Base-by-base conservation (phyloP, 1,140 invertebrate species). In the Drosophila repleta region DNA sequence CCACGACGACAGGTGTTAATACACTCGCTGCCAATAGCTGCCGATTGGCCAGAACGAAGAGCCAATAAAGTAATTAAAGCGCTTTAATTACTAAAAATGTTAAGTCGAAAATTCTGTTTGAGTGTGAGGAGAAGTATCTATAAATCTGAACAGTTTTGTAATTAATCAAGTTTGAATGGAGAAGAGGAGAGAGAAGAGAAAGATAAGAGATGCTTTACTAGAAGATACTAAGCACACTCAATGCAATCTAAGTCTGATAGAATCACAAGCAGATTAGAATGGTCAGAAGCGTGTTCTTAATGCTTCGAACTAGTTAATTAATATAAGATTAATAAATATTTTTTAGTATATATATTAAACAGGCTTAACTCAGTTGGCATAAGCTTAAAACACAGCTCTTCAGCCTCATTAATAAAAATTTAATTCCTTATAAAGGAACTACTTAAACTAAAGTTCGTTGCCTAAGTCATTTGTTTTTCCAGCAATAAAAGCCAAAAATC, bases 1-100 rank as follows among this genome's bases (percentile, higher is more conserved):
- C 49, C 48, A 17, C 29, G 65, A 80, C 81, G 65, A 84, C 80
- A 85, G 81, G 81, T 80, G 81, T 70, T 61, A 83, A 73, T n/a
- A n/a, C 26, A 73, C 35, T 35, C 7, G 11, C 20, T 20, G 43
- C 52, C 46, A 68, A 49, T 48, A 8, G 45, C 11, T 11, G 43
- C 45, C 24, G 29, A 51, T 29, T 10, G 65, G 21, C 35, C 37
- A 20, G 15, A 56, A 18, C 18, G 35, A 69, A 46, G 43, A 69
- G 32, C 51, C 37, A 53, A 51, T 55, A n/a, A 39, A 72, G 57
- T 67, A 72, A 71, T 66, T 66, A 66, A 71, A 58, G 17, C 18
- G 53, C 39, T 41, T 57, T 67, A 53, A 72, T 58, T 53, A 37
- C 46, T 35, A 26, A 45, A 35, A 18, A 41, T 18, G 6, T 8